phyloP scores from a whole-genome alignment of 2,797 vertebrate genomes.

The Hyperoplus immaculatus region DNA sequence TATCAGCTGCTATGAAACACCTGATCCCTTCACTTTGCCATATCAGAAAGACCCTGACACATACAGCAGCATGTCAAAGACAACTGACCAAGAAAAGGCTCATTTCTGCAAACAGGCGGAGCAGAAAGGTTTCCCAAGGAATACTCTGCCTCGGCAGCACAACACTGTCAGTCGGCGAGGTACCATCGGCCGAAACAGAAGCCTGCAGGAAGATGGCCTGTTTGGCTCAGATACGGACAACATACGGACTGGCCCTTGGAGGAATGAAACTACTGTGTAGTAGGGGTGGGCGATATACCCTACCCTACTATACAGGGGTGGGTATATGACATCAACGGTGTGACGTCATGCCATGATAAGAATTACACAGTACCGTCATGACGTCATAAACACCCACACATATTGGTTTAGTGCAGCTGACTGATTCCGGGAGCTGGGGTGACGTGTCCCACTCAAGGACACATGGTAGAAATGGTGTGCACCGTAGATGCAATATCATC shows the following conservation, averaged over 20 bases:
- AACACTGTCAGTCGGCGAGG: conserved; percentile 79
- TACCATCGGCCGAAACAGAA: conserved; percentile 87
- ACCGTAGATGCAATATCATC: too few species aligned
- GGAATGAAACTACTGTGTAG: conserved; percentile 98
- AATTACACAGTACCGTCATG: too few species aligned
- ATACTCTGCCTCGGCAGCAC: conserved; percentile 85
- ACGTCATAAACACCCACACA: too few species aligned
- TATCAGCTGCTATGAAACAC: conserved; percentile 85
- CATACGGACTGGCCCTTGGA: conserved; percentile 96
- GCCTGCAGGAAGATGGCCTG: conserved; percentile 88
- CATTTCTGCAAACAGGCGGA: conserved; percentile 84
- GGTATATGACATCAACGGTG: too few species aligned
- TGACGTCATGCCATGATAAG: too few species aligned
- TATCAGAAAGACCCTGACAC: conserved; percentile 79
- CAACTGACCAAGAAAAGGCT: conserved; percentile 82
- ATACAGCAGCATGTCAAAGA: conserved; percentile 83
- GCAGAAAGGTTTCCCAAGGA: conserved; percentile 67
- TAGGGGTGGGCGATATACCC: conserved; percentile 4
- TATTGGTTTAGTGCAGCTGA: too few species aligned
- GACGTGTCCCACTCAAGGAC: too few species aligned
- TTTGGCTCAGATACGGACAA: conserved; percentile 92
- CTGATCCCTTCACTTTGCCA: conserved; percentile 79
- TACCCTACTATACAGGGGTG: too few species aligned
- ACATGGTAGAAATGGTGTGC: too few species aligned
- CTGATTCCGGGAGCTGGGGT: too few species aligned